These are phyloP conservation scores for Gallinago undulata DNA, from an alignment of 2,113 vertebrate species.

Conservation along the genomic window DNA sequence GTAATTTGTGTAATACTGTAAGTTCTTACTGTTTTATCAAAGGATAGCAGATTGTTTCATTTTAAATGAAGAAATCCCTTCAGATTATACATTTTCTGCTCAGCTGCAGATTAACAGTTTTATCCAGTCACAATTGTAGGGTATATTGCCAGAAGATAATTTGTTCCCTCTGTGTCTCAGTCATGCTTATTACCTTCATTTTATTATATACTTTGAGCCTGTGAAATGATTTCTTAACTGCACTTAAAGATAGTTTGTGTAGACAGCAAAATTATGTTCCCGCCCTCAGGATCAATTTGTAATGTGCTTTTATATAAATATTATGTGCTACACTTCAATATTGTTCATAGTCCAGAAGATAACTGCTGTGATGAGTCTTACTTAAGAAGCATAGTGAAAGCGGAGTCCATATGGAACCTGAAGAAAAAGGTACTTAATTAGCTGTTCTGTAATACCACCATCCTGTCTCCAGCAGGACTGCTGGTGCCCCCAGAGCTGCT, in stretches of 20 bases:
- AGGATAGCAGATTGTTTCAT: neutral
- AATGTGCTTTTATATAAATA: constrained; percentile 45
- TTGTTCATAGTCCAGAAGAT: constrained; percentile 39
- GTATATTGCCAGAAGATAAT: constrained; percentile 53
- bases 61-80: constrained; percentile 31
- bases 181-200: constrained; percentile 60
- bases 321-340: constrained; percentile 28
- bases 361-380: constrained; percentile 13
- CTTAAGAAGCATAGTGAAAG: constrained; percentile 35
- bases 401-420: neutral
- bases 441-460: neutral
- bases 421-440: constrained; percentile 30
- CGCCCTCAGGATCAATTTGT: constrained; percentile 55
- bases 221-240: constrained; percentile 55
- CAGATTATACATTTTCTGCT: constrained; percentile 42
- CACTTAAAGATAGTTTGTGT: constrained; percentile 53
- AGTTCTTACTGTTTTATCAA: constrained; percentile 4
- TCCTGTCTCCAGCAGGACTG: neutral
- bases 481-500: neutral
- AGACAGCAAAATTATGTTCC: constrained; percentile 50
- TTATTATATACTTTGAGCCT: constrained; percentile 47
- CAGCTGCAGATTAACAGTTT: constrained; percentile 42
- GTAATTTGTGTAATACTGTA: neutral
- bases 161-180: constrained; percentile 57
- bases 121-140: constrained; percentile 21